phyloP scores from a whole-genome alignment of 1,140 invertebrate species.

The Augochlora pura region DNA sequence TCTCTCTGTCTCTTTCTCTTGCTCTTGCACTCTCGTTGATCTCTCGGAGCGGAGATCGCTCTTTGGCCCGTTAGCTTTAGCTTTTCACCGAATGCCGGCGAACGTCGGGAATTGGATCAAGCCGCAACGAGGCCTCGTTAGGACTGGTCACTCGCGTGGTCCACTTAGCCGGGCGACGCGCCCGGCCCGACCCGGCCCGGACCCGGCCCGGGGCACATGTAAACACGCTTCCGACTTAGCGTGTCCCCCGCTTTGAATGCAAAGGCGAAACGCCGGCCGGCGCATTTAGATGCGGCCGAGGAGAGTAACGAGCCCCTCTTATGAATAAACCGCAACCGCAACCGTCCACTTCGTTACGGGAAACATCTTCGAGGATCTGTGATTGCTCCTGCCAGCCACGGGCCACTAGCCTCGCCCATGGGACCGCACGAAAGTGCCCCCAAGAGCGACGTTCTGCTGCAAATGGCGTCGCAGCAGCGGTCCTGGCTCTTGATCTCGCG shows the following conservation, averaged over 20 bases:
- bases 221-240: conserved; percentile 33
- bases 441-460: too few relatives aligned
- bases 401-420: not conserved
- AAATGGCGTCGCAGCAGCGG: too few relatives aligned
- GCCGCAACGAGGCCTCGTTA: conserved; percentile 58
- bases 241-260: conserved; percentile 26
- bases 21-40: not conserved
- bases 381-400: not conserved
- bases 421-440: not conserved
- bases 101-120: conserved; percentile 55
- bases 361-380: not conserved
- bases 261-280: not conserved
- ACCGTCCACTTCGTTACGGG: not conserved
- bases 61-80: conserved; percentile 3
- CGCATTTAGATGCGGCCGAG: conserved; percentile 10
- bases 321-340: not conserved
- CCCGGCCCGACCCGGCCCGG: too few relatives aligned
- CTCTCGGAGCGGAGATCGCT: too few relatives aligned
- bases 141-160: conserved; percentile 40
- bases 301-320: conserved; percentile 22
- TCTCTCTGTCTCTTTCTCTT: not conserved
- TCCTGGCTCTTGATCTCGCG: too few relatives aligned
- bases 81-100: conserved; percentile 1
- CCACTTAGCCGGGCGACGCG: conserved; percentile 14
- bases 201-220: not conserved